A percentile compares a stretch with the other conserved stretches of the same genome.
Conservation (phyloP, 2,113 vertebrate genomes). For the Paradisaea rubra region DNA sequence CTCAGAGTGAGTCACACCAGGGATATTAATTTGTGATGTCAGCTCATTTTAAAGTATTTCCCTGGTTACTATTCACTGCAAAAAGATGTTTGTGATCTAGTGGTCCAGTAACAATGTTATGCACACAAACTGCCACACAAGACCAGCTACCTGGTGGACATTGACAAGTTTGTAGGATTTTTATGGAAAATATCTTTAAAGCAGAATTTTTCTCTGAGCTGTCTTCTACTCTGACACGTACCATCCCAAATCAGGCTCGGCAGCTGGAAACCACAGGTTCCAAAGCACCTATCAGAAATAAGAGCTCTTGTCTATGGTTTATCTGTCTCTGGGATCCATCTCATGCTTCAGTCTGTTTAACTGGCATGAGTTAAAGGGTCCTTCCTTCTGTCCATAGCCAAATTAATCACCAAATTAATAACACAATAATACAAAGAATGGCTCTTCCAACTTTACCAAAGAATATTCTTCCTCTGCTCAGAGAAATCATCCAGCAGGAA, state of each 20-base stretch:
- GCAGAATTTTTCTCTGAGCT: background rate
- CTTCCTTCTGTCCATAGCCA: background rate
- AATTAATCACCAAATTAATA: background rate
- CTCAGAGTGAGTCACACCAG: background rate
- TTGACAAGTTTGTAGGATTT: background rate
- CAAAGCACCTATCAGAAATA: background rate
- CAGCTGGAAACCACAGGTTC: background rate
- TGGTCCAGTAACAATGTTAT: background rate
- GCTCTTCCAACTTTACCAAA: background rate
- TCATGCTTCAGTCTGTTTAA: background rate
- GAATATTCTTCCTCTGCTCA: background rate
- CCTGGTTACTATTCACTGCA: background rate
- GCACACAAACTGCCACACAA: background rate
- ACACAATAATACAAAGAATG: background rate
- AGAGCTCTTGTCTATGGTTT: background rate
- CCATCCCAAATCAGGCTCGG: background rate
- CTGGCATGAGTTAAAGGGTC: background rate
- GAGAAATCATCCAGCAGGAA: background rate
- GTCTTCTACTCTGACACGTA: background rate
- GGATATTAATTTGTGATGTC: background rate
- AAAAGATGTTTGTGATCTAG: background rate
- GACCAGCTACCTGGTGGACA: background rate
- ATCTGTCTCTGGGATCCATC: background rate
- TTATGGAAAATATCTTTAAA: background rate
- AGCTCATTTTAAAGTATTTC: background rate